Base-by-base conservation (phyloP, 2,113 vertebrate species). In the Beaufortia kweichowensis region DNA sequence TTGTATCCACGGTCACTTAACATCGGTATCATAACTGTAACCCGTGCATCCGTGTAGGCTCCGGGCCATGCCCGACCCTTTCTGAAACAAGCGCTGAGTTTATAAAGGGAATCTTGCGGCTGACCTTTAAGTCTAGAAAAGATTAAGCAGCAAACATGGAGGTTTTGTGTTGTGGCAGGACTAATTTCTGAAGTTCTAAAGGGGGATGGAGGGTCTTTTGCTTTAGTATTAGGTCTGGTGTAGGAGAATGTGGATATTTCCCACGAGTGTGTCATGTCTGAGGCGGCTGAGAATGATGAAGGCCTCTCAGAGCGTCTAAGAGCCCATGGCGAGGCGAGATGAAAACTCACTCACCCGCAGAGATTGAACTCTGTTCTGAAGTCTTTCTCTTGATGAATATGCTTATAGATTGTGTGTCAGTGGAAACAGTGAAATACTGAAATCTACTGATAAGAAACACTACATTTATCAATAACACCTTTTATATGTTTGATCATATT, bases 41-140 rank as follows among this genome's bases (percentile, higher is more conserved):
- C 41, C 41, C 41, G 10, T 12, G 41, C 14, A 12, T 10, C 41
- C 14, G 14, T 3, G 31, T n/a, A 8, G 15, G 35, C 35, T 43
- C 21, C 26, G n/a, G n/a, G n/a, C n/a, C n/a, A n/a, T 19, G 19
- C 19, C 11, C n/a, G 28, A 10, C 48, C 50, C 48, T 55, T 70
- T 46, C 23, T 23, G 1, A 48, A 66, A 68, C 9, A 66, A 68
- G 5, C 41, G 33, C 15, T n/a, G 29, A 31, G 19, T 75, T 61
- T 75, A 31, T 63, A 85, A 92, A 84, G 86, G 92, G 93, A 91
- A n/a, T n/a, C n/a, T n/a, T n/a, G 89, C 92, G n/a, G n/a, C 92
- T 95, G 95, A 94, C 95, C 95, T 96, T 95, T 94, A 88, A 84
- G 86, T 86, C 82, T 87, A 91, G 95, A 92, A 95, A 95, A 94